Conservation (phyloP, 2,797 vertebrate species). For the Coluber constrictor region DNA sequence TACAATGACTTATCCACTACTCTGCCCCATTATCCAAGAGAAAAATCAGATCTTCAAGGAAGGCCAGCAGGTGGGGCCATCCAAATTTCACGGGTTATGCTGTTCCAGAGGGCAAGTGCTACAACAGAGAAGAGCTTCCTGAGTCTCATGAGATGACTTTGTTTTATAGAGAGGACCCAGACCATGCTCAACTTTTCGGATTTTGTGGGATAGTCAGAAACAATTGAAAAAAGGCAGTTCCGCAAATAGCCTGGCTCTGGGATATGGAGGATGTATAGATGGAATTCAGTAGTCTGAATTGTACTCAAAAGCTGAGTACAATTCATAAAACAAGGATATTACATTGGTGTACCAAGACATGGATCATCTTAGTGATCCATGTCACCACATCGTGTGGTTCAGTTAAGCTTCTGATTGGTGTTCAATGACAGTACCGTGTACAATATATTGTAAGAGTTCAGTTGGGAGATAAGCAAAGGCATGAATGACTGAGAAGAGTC, state of each 20-base stretch:
- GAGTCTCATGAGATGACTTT: background rate
- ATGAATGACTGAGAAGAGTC: background rate
- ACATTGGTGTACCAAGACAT: background rate
- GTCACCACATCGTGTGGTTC: background rate
- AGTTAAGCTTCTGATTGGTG: background rate
- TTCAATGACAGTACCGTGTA: background rate
- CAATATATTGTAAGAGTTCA: background rate
- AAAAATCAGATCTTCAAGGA: background rate
- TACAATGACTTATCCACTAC: background rate
- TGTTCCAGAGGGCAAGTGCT: background rate
- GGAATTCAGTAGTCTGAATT: background rate
- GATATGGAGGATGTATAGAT: background rate
- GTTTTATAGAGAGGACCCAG: background rate
- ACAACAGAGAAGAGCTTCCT: background rate
- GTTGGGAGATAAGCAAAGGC: background rate
- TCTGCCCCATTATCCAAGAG: background rate
- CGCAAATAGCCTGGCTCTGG: background rate
- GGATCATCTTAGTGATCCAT: background rate
- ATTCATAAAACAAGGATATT: background rate
- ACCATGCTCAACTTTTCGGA: background rate
- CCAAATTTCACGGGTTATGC: background rate
- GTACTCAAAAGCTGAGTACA: background rate
- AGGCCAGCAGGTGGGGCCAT: background rate
- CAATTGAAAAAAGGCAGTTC: background rate
- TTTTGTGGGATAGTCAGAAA: background rate